These are phyloP conservation scores for Eristalinus sepulchralis DNA, from an alignment of 2,888 invertebrate genomes.

Conservation along the genomic window DNA sequence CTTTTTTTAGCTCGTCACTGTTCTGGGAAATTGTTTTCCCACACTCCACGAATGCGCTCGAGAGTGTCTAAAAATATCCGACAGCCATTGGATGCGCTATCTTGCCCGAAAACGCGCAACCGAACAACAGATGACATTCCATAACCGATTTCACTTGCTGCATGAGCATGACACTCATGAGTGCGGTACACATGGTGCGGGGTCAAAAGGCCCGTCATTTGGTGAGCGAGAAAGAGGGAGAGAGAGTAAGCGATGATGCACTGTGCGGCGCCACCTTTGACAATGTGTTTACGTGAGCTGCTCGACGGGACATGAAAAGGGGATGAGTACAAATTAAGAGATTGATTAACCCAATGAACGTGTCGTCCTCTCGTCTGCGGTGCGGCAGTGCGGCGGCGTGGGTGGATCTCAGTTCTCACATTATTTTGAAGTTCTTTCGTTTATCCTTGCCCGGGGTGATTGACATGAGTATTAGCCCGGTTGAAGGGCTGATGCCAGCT, in stretches of 20 bases:
- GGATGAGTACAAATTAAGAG: slow-evolving; percentile 39
- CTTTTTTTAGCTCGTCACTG: slow-evolving; percentile 37
- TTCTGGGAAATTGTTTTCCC: slow-evolving; percentile 69
- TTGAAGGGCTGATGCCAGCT: not conserved
- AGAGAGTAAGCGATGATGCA: not conserved
- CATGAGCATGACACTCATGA: slow-evolving; percentile 59
- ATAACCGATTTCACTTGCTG: slow-evolving; percentile 59
- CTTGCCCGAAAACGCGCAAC: slow-evolving; percentile 23
- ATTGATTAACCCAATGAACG: slow-evolving; percentile 61
- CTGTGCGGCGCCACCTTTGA: slow-evolving; percentile 49
- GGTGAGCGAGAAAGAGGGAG: not conserved
- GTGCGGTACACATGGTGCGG: slow-evolving; percentile 55
- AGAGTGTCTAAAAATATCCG: slow-evolving; percentile 51
- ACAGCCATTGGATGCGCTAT: slow-evolving; percentile 37
- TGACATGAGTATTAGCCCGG: not conserved
- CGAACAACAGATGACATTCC: slow-evolving; percentile 67
- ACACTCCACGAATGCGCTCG: slow-evolving; percentile 60
- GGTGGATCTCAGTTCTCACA: not conserved
- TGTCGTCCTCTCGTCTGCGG: not conserved
- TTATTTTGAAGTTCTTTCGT: not conserved
- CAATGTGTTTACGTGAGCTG: slow-evolving; percentile 14
- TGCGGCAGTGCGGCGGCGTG: not conserved
- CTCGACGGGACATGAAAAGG: slow-evolving; percentile 6
- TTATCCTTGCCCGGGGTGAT: not conserved
- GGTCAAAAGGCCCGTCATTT: slow-evolving; percentile 34